Conservation (phyloP, 30 jellyfish, hydroid and myxozoan genomes). For the Morbakka virulenta region DNA sequence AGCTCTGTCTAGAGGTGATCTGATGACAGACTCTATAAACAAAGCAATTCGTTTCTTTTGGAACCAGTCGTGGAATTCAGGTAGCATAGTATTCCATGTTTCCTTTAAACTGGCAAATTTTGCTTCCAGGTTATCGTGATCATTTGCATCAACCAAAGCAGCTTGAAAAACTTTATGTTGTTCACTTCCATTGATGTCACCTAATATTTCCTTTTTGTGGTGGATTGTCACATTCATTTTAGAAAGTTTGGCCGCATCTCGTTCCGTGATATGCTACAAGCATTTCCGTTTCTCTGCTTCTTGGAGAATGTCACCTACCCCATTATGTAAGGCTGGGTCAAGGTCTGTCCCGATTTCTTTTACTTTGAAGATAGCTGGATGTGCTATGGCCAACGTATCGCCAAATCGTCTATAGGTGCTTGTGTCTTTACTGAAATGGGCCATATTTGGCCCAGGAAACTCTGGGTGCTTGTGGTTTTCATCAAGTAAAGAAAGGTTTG, state of each 20-base stretch:
- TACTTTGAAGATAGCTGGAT: constrained; percentile 3
- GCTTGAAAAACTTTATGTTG: not conserved
- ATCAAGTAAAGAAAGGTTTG: constrained; percentile 6
- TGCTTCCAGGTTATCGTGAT: not conserved
- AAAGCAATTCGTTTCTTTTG: not conserved
- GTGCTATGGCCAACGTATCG: constrained; percentile 3
- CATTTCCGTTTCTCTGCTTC: constrained; percentile 17
- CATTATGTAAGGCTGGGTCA: constrained; percentile 13
- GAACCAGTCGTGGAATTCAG: constrained; percentile 14
- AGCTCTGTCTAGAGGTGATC: not conserved
- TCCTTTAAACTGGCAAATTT: not conserved
- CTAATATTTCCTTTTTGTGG: not conserved
- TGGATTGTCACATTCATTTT: not conserved
- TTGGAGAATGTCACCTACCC: constrained; percentile 7
- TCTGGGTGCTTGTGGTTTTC: constrained; percentile 24
- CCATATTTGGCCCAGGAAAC: constrained; percentile 38
- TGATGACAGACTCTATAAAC: not conserved
- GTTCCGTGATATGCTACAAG: constrained; percentile 18
- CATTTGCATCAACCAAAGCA: constrained; percentile 6
- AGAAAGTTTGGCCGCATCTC: constrained; percentile 1
- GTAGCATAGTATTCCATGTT: not conserved
- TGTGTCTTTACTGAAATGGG: constrained; percentile 15
- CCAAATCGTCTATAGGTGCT: constrained; percentile 27
- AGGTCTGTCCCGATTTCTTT: constrained; percentile 21
- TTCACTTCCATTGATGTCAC: constrained; percentile 2